Conservation (phyloP, 2,888 invertebrate species). For the Netelia inedita region DNA sequence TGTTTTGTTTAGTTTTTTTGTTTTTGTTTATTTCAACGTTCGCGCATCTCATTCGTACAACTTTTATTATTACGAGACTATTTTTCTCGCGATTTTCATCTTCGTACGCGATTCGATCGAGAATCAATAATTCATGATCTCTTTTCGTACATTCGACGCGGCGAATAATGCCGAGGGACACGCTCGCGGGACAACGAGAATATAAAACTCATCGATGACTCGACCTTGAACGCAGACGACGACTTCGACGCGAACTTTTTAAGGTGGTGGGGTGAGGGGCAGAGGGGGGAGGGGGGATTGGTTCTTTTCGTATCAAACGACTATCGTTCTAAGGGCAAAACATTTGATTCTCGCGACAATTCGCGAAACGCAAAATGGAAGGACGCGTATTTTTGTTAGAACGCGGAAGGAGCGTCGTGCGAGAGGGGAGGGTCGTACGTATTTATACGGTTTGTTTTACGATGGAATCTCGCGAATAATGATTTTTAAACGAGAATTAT, state of each 20-base stretch:
- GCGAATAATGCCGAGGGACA: constrained; percentile 54
- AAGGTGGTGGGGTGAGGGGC: too few species aligned
- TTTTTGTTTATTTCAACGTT: constrained; percentile 5
- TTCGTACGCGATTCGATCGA: constrained; percentile 42
- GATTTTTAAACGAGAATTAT: too few species aligned
- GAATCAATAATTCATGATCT: constrained; percentile 78
- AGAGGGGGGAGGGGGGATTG: too few species aligned
- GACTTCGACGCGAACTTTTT: constrained; percentile 26
- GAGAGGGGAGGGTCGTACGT: too few species aligned
- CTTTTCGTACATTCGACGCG: constrained; percentile 43
- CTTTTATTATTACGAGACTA: constrained; percentile 1
- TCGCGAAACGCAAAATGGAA: too few species aligned
- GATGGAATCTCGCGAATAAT: too few species aligned
- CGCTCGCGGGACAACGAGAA: background rate
- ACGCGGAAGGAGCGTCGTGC: too few species aligned
- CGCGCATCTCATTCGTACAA: background rate
- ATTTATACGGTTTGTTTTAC: too few species aligned
- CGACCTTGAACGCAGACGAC: constrained; percentile 50
- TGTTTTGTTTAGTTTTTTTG: constrained; percentile 67
- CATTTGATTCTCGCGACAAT: too few species aligned
- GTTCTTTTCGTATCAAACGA: too few species aligned
- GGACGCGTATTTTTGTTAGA: too few species aligned
- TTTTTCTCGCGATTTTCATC: constrained; percentile 41
- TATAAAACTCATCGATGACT: constrained; percentile 28
- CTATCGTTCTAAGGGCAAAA: too few species aligned